Conservation (phyloP, 2,113 vertebrate species). For the Shinisaurus crocodilurus region DNA sequence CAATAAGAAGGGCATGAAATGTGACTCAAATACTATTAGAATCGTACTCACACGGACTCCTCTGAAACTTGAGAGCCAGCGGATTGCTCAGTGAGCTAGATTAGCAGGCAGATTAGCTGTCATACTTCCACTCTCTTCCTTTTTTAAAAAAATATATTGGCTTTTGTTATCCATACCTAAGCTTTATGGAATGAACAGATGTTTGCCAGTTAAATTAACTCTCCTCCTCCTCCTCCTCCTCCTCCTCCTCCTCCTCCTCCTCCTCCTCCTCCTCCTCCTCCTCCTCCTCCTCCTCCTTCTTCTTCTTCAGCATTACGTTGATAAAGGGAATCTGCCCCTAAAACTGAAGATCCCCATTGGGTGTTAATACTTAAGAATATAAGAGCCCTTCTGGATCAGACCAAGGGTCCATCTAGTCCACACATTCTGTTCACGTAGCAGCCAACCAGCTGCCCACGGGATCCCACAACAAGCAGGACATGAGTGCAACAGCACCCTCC, state of each 20-base stretch:
- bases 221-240: background rate
- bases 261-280: too few relatives aligned
- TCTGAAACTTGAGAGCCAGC: background rate
- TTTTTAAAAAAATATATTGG: too few relatives aligned
- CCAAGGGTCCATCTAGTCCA: background rate
- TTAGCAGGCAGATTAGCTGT: background rate
- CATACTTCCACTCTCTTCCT: background rate
- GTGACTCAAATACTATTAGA: background rate
- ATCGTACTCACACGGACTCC: background rate
- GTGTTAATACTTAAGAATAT: too few relatives aligned
- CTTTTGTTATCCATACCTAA: background rate
- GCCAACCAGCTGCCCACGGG: background rate
- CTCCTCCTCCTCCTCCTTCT: too few relatives aligned
- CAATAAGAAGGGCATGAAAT: background rate
- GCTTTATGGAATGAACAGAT: background rate
- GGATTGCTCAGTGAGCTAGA: background rate
- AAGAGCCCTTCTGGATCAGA: too few relatives aligned
- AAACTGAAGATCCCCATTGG: too few relatives aligned
- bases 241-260: too few relatives aligned
- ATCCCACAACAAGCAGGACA: background rate
- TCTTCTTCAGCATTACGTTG: too few relatives aligned
- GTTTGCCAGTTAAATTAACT: background rate
- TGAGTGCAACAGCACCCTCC: background rate
- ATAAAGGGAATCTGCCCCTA: too few relatives aligned
- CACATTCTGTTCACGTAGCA: background rate